A percentile compares a stretch with the other conserved stretches of the same genome.
phyloP scores from a whole-genome alignment of 2,113 vertebrate species.

The Vicugna pacos region DNA sequence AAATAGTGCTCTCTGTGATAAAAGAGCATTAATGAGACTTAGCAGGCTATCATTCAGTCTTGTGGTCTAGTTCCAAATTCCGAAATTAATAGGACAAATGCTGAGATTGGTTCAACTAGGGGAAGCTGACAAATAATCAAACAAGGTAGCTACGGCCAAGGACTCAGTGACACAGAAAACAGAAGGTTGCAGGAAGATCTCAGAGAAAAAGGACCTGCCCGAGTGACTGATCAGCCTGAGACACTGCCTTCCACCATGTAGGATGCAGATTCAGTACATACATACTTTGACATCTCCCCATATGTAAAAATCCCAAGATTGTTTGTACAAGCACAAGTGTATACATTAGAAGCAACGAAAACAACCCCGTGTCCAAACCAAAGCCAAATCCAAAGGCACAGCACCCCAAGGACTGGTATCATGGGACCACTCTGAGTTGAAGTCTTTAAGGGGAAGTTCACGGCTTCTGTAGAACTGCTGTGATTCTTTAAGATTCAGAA shows the following conservation, averaged over 20 bases:
- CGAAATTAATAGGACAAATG: background rate
- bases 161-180: background rate
- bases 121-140: slow-evolving; percentile 32
- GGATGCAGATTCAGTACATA: background rate
- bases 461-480: background rate
- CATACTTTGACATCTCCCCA: background rate
- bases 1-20: background rate
- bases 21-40: background rate
- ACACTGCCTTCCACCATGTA: background rate
- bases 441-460: background rate
- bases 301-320: slow-evolving; percentile 14
- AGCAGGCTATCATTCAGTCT: background rate
- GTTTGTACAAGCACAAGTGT: background rate
- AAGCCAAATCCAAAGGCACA: background rate
- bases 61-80: background rate
- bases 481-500: slow-evolving; percentile 38
- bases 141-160: background rate
- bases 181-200: background rate
- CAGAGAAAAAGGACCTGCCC: background rate
- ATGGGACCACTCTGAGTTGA: background rate
- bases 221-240: background rate
- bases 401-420: background rate
- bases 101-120: background rate
- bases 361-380: background rate
- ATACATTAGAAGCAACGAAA: slow-evolving; percentile 25